These are phyloP conservation scores for Tetanocera ferruginea DNA, from an alignment of 2,888 invertebrate species.

Conservation along the genomic window DNA sequence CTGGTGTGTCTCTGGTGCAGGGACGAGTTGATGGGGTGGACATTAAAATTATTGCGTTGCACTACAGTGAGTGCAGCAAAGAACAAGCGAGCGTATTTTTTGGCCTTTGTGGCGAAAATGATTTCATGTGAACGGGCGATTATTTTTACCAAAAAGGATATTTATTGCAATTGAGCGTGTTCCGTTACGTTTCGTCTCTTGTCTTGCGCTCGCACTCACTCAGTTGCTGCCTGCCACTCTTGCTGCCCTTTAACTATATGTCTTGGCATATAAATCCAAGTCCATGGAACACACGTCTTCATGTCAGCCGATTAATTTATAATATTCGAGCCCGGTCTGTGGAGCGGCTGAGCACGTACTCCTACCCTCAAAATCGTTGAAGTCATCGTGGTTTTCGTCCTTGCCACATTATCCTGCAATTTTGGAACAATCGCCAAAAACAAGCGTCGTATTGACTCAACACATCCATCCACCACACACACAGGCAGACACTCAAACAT, in stretches of 20 bases:
- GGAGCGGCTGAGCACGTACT: constrained; percentile 32
- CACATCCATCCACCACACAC: constrained; percentile 4
- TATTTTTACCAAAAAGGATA: constrained; percentile 55
- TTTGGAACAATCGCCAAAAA: constrained; percentile 45
- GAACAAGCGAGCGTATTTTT: constrained; percentile 41
- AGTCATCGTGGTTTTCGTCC: constrained; percentile 20
- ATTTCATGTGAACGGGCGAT: constrained; percentile 69
- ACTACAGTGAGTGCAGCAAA: constrained; percentile 38
- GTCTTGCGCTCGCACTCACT: constrained; percentile 1
- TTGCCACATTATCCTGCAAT: constrained; percentile 40
- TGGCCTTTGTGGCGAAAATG: constrained; percentile 57
- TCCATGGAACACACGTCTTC: constrained; percentile 59
- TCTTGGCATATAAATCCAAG: constrained; percentile 64
- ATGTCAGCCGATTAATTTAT: constrained; percentile 66
- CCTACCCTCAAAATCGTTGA: constrained; percentile 38
- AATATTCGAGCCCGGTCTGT: constrained; percentile 55
- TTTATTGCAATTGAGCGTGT: constrained; percentile 65
- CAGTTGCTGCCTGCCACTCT: not conserved
- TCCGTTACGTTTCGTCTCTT: constrained; percentile 49
- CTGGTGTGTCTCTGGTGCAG: not conserved
- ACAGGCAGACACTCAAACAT: constrained; percentile 32
- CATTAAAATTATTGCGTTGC: constrained; percentile 41
- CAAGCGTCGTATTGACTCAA: constrained; percentile 37
- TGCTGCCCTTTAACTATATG: constrained; percentile 54
- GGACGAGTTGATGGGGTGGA: not conserved